Base-by-base conservation (phyloP, 2,797 vertebrate species). In the Ctenosaura bakeri region DNA sequence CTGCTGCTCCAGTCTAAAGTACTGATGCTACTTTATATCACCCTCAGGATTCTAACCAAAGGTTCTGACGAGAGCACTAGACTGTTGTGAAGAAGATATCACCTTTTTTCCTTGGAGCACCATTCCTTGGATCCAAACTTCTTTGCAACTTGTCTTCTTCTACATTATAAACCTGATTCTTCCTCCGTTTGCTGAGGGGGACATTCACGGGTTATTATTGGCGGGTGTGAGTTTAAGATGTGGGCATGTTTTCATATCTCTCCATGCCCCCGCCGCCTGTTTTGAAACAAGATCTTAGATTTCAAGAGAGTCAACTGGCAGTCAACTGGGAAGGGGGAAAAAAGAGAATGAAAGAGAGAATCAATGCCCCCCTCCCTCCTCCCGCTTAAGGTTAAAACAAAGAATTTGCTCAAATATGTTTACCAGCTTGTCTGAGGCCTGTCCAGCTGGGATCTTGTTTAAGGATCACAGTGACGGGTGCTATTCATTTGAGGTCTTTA, bases 361-460 rank as follows among this genome's bases (percentile, higher is more conserved):
- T 66, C 86, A 84, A 56, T 38, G 46, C 59, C 83, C 77, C 42
- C 18, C 64, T 10, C 2, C 12, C n/a, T 54, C 5, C 38, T 18
- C 71, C 52, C 54, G 20, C 56, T 69, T 83, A 14, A 85, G 89
- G 2, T 89, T 91, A 78, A 90, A 91, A 8, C 80, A 79, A 89
- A 91, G 80, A 83, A 32, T n/a, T 32, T 76, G 89, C 73, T 1
- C 88, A 89, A 91, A 91, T 90, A 10, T 94, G 91, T 92, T 93
- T 91, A 80, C 66, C 66, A 87, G 92, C 80, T 90, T 95, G 86
- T 69, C 0, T 42, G 88, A 91, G 92, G 92, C 88, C 85, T 80
- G 84, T 95, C 94, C 96, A 96, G 94, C 94, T 96, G 96, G 94
- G 95, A 94, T 95, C 59, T 0, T 91, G 94, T 95, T 94, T 94